Base-by-base conservation (phyloP, 2,797 vertebrate genomes). In the Rhynchotus rufescens region DNA sequence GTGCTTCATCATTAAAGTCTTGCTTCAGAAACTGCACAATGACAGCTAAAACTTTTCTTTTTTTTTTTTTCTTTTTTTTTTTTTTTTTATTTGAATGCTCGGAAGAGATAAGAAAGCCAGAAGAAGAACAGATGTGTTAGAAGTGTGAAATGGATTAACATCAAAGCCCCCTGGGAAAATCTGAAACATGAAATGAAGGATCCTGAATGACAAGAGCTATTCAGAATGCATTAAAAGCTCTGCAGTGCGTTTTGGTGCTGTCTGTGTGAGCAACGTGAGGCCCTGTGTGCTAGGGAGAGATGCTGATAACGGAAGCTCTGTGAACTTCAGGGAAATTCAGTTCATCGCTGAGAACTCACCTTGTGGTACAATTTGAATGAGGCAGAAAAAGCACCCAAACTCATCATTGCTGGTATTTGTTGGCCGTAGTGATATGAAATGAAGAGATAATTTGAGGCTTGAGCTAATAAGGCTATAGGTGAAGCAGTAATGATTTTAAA, bases 81-180 rank as follows among this genome's bases (percentile, higher is more conserved):
- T 52, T 83, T 68, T 44, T 38, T 96, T 93, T 88, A 84, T 97
- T 91, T 96, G 95, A 97, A 97, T 97, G 95, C 92, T 97, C 86
- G 92, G 94, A 96, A 96, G 95, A 97, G 96, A 97, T 97, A 97
- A 97, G 96, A 97, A 97, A 97, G 86, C 86, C 89, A 88, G 90
- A 97, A 97, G 97, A 97, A 96, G 97, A 97, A 97, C 96, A 97
- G 97, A 97, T 97, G 95, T 97, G 96, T 97, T 97, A 97, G 96
- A 97, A 97, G 96, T 97, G 97, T 97, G 96, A 97, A 98, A 98
- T 96, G 97, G 97, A 98, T 98, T 97, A 98, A 97, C 96, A 98
- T 97, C 96, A 97, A 98, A 97, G 96, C 84, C 97, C 95, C 96
- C 96, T 97, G 97, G 96, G 97, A 97, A 97, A 97, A 97, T 97